phyloP scores from a whole-genome alignment of 2,888 invertebrate species.

The Cerceris ruficornis region DNA sequence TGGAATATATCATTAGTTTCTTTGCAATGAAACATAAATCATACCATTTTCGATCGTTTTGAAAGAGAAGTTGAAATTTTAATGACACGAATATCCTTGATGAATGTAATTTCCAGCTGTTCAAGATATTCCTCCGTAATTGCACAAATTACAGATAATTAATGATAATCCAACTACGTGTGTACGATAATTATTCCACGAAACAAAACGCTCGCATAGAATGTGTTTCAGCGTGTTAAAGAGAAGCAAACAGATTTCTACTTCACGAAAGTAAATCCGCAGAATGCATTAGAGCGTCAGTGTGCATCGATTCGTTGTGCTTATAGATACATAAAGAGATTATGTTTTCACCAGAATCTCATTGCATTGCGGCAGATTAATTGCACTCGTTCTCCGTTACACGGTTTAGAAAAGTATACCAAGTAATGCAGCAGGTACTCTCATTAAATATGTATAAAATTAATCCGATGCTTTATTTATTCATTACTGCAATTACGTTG shows the following conservation, averaged over 20 bases:
- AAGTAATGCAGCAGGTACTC: not conserved
- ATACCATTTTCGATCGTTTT: not conserved
- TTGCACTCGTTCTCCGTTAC: not conserved
- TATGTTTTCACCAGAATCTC: not conserved
- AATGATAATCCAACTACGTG: not conserved
- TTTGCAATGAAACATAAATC: not conserved
- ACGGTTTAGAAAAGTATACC: not conserved
- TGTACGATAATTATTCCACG: not conserved
- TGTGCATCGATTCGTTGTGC: slow-evolving; percentile 8
- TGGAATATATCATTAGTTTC: too few relatives aligned
- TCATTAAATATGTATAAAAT: not conserved
- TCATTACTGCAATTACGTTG: not conserved
- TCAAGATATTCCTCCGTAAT: too few relatives aligned
- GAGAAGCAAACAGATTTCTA: slow-evolving; percentile 29
- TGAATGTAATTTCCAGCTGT: too few relatives aligned
- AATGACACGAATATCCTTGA: too few relatives aligned
- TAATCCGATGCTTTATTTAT: not conserved
- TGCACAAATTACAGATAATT: not conserved
- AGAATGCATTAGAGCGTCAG: slow-evolving; percentile 14
- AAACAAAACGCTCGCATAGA: not conserved
- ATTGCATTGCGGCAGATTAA: not conserved
- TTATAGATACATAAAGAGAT: not conserved
- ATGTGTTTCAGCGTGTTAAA: slow-evolving; percentile 2
- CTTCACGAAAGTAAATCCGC: slow-evolving; percentile 14
- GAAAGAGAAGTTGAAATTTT: too few relatives aligned